Base-by-base conservation (phyloP, 2,888 invertebrate species). In the Pyralis farinalis region DNA sequence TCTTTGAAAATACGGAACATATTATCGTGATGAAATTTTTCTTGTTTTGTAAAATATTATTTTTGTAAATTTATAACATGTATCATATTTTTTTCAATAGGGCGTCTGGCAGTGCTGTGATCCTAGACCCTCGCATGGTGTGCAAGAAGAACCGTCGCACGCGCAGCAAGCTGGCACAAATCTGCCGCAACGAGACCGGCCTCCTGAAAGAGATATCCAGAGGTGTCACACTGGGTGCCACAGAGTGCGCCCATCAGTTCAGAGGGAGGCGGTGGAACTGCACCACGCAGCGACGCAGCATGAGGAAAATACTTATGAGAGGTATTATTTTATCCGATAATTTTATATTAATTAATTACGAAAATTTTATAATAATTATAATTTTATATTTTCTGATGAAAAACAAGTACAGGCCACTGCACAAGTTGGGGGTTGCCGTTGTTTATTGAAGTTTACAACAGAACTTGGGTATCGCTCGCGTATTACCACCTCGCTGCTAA, bases 231-330 rank as follows among this genome's bases (percentile, higher is more conserved):
- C 88, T 95, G 47, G 96, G 95, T 16, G 95, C 96, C 57, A 92
- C 92, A 51, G 96, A 97, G 91, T 97, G 97, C 75, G 95, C 96
- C 55, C 92, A 94, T 78, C 97, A 97, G 88, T 97, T 97, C 82
- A 91, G 94, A 44, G 93, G 94, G 75, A 91, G 96, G 46, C 90
- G 95, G 74, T 97, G 97, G 97, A 97, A 97, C 78, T 97, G 97
- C 75, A 96, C 96, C 41, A 93, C 95, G 0, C 91, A 94, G 48
- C 91, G 94, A 55, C 91, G 93, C 54, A 96, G 95, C 53, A 92
- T 96, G 80, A 93, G 94, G 73, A 96, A 96, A 84, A 95, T 97
- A 68, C 90, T 97, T 46, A 90, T 95, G 74, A 93, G 94, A 91
- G 97, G 97, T 97, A 83, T 90, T 90, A 28, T 21, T 31, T 12